These are phyloP conservation scores for Solenopsis fugax DNA, from an alignment of 1,140 invertebrate genomes.

Conservation along the genomic window DNA sequence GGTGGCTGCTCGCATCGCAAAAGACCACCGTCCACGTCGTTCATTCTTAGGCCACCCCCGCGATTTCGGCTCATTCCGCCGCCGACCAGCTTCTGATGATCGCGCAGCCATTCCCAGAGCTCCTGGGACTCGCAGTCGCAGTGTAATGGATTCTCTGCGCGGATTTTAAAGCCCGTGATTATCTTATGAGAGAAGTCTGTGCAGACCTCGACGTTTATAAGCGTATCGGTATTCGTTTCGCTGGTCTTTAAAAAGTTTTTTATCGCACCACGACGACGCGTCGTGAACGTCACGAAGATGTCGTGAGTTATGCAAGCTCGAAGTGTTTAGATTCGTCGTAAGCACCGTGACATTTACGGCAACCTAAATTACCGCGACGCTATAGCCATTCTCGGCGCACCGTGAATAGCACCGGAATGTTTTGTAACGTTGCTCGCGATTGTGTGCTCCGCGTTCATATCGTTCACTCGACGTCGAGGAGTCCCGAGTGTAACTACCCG, in stretches of 20 bases:
- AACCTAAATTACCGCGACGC: conserved; percentile 24
- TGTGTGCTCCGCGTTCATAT: conserved; percentile 34
- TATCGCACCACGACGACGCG: neutral
- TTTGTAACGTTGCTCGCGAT: conserved; percentile 32
- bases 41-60: conserved; percentile 79
- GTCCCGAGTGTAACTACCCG: conserved; percentile 41
- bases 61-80: conserved; percentile 84
- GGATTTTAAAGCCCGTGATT: conserved; percentile 35
- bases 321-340: conserved; percentile 1
- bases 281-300: neutral
- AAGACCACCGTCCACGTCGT: conserved; percentile 81
- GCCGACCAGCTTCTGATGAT: conserved; percentile 92
- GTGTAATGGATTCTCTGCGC: conserved; percentile 93
- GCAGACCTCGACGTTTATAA: neutral
- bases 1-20: conserved; percentile 93
- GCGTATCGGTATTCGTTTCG: neutral
- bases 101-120: conserved; percentile 95
- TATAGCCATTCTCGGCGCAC: neutral
- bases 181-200: neutral
- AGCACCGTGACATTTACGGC: conserved; percentile 17
- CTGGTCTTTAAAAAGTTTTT: neutral
- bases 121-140: conserved; percentile 96
- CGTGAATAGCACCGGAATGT: conserved; percentile 24
- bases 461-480: conserved; percentile 50
- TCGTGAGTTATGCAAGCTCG: neutral